Conservation (phyloP, 2,113 vertebrate species). For the Manacus vitellinus region DNA sequence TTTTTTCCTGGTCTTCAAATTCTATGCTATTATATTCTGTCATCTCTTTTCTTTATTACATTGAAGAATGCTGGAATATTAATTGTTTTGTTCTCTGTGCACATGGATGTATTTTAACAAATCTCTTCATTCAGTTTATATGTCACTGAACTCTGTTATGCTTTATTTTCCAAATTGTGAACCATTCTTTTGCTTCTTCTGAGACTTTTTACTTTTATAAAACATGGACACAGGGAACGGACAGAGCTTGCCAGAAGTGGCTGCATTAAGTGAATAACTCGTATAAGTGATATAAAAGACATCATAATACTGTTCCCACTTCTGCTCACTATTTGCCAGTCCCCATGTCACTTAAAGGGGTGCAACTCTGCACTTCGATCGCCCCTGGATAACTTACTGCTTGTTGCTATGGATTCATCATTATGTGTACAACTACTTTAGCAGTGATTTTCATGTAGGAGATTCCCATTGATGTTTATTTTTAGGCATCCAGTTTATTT, state of each 20-base stretch:
- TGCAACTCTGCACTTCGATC: background rate
- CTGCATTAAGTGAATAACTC: background rate
- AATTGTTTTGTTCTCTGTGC: background rate
- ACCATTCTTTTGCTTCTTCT: background rate
- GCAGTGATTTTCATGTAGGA: constrained; percentile 37
- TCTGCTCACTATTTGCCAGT: background rate
- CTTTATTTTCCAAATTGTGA: background rate
- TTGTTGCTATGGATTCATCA: background rate
- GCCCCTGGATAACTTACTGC: background rate
- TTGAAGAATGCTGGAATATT: background rate
- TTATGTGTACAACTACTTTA: background rate
- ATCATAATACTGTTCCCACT: background rate
- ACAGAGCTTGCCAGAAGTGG: background rate
- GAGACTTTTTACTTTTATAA: background rate
- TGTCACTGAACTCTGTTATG: background rate
- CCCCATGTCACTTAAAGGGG: background rate
- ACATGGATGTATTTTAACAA: background rate
- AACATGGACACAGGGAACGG: background rate
- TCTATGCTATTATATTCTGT: background rate
- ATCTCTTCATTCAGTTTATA: background rate
- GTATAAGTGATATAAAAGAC: background rate
- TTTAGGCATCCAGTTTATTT: constrained; percentile 59
- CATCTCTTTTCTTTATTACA: background rate
- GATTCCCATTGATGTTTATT: constrained; percentile 67
- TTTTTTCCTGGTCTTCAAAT: background rate